Conservation (phyloP, 2,113 vertebrate genomes). For the Hippocampus comes region DNA sequence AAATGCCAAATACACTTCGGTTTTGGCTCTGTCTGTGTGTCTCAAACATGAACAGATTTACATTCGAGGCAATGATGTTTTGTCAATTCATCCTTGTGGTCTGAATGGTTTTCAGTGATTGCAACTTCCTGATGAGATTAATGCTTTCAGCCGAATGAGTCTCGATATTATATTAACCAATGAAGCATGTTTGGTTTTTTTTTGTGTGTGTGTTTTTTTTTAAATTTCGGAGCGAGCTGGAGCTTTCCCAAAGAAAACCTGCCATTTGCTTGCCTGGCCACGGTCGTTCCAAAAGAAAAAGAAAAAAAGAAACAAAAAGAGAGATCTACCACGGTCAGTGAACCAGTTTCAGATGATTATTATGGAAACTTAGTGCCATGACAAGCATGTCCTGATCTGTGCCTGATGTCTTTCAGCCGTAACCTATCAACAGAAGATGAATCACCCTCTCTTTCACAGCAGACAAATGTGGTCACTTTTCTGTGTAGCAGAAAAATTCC, state of each 20-base stretch:
- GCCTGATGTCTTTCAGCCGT: neutral
- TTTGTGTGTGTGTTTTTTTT: neutral
- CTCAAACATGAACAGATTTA: neutral
- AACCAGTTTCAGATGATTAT: neutral
- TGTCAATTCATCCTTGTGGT: neutral
- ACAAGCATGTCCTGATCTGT: neutral
- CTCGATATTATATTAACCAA: neutral
- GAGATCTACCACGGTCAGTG: neutral
- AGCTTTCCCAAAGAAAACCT: neutral
- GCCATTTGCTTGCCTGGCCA: neutral
- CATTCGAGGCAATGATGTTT: neutral
- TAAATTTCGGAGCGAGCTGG: neutral
- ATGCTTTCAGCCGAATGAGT: neutral
- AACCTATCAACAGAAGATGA: slow-evolving; percentile 1
- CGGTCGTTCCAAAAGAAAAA: neutral
- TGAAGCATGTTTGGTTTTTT: neutral
- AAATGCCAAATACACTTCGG: neutral
- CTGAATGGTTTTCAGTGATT: neutral
- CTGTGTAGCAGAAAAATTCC: neutral
- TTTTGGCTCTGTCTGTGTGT: neutral
- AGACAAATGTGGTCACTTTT: neutral
- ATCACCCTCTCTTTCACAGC: neutral
- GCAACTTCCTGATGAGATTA: neutral
- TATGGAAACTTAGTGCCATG: neutral
- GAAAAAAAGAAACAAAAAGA: neutral